Evolutionary conservation across 2,888 invertebrate genomes (phyloP), one percentile per base, ranked within the genome.

Genomic region (Acanthoscelides obtectus): DNA sequence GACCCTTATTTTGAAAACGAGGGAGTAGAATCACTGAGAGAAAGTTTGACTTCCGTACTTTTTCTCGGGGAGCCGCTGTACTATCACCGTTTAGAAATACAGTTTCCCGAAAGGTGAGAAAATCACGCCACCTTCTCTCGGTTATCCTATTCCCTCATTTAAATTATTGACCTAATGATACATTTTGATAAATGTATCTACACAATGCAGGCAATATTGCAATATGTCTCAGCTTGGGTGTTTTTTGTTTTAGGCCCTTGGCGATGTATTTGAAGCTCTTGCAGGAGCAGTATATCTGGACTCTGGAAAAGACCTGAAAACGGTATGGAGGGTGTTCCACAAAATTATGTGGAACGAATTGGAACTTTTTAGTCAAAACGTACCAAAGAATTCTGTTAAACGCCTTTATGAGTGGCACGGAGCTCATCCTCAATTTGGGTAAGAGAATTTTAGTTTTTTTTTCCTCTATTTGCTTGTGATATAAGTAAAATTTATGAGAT

Each of bases 261-360:
- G 98, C 17, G 99, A 99, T 85, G 87, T 99, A 64, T 94, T 98
- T 84, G 99, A 99, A 85, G 93, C 98, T 0, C 81, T 97, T 0
- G 91, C 94, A 22, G 98, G 96, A 0, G 98, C 98, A 0, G 90
- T 97, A n/a, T 97, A 90, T 84, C 85, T 98, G 67, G 98, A 98
- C 85, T 89, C 90, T 79, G 91, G 90, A 22, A 93, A 94, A 80
- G 87, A 92, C 81, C 83, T 96, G n/a, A 80, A 88, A 8, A 83
- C 81, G 0, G 92, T 93, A n/a, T 98, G 95, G 98, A 85, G 87
- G 27, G 92, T 98, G 0, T 89, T 95, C 76, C 95, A 95, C 84
- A 87, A 89, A 69, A 87, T 99, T 66, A 95, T 99, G 93, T 89
- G 91, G 82, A 88, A 90, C n/a, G 95, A 97, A 85, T 93, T 99